These are phyloP conservation scores for Thumatha senex DNA, from an alignment of 2,888 invertebrate species.

Conservation along the genomic window DNA sequence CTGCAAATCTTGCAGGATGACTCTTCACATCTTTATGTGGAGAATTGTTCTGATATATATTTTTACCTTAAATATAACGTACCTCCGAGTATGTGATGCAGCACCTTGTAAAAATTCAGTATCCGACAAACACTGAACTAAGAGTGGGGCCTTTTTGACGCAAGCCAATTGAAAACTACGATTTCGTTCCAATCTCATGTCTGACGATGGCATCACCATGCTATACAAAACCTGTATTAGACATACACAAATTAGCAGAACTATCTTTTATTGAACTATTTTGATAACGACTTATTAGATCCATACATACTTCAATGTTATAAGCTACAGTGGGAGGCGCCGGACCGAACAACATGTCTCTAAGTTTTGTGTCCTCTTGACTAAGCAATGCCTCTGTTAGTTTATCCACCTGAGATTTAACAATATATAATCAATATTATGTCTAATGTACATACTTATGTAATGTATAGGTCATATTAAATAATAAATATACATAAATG, in stretches of 20 bases:
- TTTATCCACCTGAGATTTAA: conserved; percentile 61
- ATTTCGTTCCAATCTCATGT: conserved; percentile 88
- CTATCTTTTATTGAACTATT: background rate
- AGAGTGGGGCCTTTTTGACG: conserved; percentile 81
- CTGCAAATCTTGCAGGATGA: too few species aligned
- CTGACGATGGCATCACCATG: conserved; percentile 95
- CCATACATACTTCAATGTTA: conserved; percentile 65
- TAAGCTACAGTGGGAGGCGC: conserved; percentile 78
- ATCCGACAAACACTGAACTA: conserved; percentile 76
- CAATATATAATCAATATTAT: background rate
- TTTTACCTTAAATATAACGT: conserved; percentile 10
- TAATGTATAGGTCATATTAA: too few species aligned
- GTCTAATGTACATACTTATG: too few species aligned
- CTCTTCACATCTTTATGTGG: too few species aligned
- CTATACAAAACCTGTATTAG: conserved; percentile 89
- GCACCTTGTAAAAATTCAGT: conserved; percentile 76
- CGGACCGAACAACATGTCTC: conserved; percentile 75
- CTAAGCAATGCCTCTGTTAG: conserved; percentile 72
- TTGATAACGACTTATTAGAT: background rate
- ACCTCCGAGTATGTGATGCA: conserved; percentile 77
- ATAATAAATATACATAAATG: too few species aligned
- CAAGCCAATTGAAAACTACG: conserved; percentile 84
- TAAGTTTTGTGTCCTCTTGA: conserved; percentile 68
- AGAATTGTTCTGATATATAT: too few species aligned
- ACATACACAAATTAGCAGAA: conserved; percentile 14